Evolutionary conservation across 1,140 invertebrate genomes (phyloP).

Genomic region (Solenopsis fugax): DNA sequence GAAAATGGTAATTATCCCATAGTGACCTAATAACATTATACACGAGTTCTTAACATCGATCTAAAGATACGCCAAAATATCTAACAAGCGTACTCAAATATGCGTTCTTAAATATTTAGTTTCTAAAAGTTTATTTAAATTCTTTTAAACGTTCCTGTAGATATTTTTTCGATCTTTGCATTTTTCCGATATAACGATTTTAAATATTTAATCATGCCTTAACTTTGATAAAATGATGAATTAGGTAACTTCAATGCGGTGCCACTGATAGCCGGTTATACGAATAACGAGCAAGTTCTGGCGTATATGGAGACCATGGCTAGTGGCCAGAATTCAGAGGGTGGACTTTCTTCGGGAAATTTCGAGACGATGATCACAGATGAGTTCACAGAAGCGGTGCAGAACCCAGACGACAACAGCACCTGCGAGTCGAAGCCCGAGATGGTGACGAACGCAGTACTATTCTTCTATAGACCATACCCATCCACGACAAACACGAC

Average conservation of each 20-base stretch:
- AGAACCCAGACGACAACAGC: constrained; percentile 86
- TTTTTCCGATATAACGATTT: background rate
- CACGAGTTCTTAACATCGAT: background rate
- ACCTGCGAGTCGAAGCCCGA: constrained; percentile 90
- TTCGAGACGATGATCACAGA: constrained; percentile 89
- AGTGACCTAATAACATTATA: background rate
- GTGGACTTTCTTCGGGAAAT: constrained; percentile 86
- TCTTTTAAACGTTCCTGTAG: background rate
- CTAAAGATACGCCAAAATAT: background rate
- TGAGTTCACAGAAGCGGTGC: constrained; percentile 84
- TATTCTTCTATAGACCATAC: constrained; percentile 91
- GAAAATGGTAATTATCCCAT: constrained; percentile 82
- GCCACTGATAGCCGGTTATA: constrained; percentile 91
- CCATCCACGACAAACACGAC: constrained; percentile 88
- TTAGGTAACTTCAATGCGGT: constrained; percentile 87
- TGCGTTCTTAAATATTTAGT: background rate
- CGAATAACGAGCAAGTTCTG: constrained; percentile 92
- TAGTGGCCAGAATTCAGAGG: constrained; percentile 87
- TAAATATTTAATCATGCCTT: background rate
- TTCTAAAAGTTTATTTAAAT: background rate
- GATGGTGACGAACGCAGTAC: constrained; percentile 90
- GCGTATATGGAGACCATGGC: constrained; percentile 84
- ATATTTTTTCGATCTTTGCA: background rate
- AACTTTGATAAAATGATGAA: constrained; percentile 9
- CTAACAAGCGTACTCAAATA: background rate